These are phyloP conservation scores for Alauda arvensis DNA, from an alignment of 2,797 vertebrate genomes.

Conservation along the genomic window DNA sequence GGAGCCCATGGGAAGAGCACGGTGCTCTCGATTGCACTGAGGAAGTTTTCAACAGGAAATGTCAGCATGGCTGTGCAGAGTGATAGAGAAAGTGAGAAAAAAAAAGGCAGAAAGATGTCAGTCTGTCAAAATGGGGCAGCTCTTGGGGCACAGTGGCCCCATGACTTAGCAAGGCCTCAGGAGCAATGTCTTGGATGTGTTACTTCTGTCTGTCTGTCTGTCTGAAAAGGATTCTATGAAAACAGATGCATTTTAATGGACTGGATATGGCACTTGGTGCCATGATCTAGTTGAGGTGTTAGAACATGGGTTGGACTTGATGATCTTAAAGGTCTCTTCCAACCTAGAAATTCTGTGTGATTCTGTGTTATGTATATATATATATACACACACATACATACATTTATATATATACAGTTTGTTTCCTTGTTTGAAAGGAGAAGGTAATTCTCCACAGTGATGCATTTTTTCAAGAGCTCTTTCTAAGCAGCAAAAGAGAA, in stretches of 20 bases:
- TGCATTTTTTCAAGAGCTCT: background rate
- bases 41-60: background rate
- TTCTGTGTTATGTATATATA: no score
- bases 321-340: no score
- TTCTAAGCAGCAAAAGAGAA: background rate
- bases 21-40: background rate
- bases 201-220: background rate
- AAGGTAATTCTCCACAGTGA: background rate
- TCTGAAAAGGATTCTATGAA: background rate
- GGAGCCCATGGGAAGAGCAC: no score
- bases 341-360: no score
- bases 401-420: rapidly evolving
- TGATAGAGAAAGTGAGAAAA: background rate
- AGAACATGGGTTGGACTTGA: no score
- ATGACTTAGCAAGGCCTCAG: background rate
- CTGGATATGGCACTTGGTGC: no score
- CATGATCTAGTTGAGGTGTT: no score
- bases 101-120: background rate
- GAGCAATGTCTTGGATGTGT: background rate
- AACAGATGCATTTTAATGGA: background rate
- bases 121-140: background rate
- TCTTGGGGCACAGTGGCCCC: background rate
- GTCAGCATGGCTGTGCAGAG: background rate
- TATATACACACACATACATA: rapidly evolving
- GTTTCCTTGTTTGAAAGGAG: background rate